A percentile compares a stretch with the other conserved stretches of the same genome.
Conservation (phyloP, 2,888 invertebrate genomes). For the Oxystoma pomonae region DNA sequence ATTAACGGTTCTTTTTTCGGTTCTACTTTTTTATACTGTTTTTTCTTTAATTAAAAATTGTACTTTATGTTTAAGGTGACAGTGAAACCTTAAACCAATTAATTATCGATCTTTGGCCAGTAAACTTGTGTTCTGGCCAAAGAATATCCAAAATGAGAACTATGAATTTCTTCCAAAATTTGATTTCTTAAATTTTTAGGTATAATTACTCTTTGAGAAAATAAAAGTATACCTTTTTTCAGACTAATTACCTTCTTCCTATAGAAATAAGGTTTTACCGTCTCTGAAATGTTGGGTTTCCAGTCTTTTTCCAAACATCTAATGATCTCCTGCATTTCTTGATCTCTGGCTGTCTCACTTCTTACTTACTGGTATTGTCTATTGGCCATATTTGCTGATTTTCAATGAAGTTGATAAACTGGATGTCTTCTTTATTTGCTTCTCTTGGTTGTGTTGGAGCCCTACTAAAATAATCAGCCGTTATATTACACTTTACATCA, state of each 20-base stretch:
- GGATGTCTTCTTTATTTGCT: not conserved
- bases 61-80: no score
- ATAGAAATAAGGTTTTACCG: not conserved
- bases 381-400: not conserved
- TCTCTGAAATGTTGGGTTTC: not conserved
- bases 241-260: not conserved
- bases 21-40: no score
- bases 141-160: not conserved
- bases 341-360: not conserved
- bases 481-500: no score
- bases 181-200: no score
- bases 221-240: slow-evolving; percentile 2
- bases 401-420: not conserved
- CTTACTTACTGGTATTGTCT: not conserved
- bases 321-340: not conserved
- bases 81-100: no score
- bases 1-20: no score
- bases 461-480: no score
- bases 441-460: no score
- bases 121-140: not conserved
- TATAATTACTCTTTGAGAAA: not conserved
- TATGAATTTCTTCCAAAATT: not conserved
- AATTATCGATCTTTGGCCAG: not conserved
- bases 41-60: no score
- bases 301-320: not conserved